phyloP scores from a whole-genome alignment of 2,113 vertebrate genomes.

The Oncorhynchus nerka region DNA sequence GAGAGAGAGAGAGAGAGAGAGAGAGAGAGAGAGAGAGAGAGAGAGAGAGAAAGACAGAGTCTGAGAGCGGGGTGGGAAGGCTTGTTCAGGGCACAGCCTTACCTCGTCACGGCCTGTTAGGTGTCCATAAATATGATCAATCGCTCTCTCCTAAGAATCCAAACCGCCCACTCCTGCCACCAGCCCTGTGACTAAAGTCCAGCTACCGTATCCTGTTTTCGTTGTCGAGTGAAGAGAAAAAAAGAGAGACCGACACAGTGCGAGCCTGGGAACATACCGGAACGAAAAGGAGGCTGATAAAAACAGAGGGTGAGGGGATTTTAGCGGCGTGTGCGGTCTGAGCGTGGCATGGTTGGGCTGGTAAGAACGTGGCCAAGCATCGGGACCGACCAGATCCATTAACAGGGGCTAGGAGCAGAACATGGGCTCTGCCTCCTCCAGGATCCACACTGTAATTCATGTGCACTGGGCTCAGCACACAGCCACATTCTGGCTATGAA shows the following conservation, averaged over 20 bases:
- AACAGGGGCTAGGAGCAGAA: conserved; percentile 52
- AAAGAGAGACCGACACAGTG: conserved; percentile 38
- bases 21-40: no score
- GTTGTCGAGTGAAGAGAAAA: conserved; percentile 45
- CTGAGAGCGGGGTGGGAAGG: conserved; percentile 22
- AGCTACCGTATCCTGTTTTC: conserved; percentile 62
- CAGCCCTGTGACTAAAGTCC: conserved; percentile 62
- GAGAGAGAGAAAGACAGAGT: conserved; percentile 1
- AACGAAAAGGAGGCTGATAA: conserved; percentile 35
- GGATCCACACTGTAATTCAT: conserved; percentile 5
- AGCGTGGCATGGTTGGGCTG: conserved; percentile 37
- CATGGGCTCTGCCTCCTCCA: conserved; percentile 25
- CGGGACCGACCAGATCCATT: conserved; percentile 39
- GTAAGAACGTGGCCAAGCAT: conserved; percentile 25
- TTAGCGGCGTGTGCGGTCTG: conserved; percentile 23
- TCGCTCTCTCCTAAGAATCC: conserved; percentile 54
- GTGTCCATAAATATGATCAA: conserved; percentile 72
- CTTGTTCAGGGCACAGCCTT: conserved; percentile 41
- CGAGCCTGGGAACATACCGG: conserved; percentile 34
- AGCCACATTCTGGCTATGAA: conserved; percentile 7
- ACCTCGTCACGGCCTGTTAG: conserved; percentile 66
- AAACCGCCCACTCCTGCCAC: conserved; percentile 47
- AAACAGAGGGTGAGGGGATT: conserved; percentile 20
- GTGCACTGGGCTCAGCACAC: conserved; percentile 8
- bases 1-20: no score